A percentile compares a stretch with the other conserved stretches of the same genome.
Conservation (phyloP, 2,113 vertebrate species). For the Carassius auratus region DNA sequence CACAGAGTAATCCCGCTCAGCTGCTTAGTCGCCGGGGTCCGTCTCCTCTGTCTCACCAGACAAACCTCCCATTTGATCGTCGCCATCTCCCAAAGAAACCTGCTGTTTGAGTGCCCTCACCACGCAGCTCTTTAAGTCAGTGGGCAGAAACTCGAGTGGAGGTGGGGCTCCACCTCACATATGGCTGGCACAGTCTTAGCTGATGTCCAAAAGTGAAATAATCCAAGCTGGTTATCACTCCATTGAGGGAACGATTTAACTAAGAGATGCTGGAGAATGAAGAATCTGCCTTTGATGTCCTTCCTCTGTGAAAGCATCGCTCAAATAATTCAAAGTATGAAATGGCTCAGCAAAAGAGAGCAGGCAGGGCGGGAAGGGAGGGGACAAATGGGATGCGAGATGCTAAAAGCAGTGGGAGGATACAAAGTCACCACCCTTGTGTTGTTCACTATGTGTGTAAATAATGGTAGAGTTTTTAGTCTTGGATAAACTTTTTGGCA, state of each 20-base stretch:
- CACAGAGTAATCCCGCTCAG: slow-evolving; percentile 62
- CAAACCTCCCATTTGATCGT: slow-evolving; percentile 59
- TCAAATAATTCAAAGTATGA: slow-evolving; percentile 59
- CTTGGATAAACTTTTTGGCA: not conserved
- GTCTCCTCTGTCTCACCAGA: slow-evolving; percentile 57
- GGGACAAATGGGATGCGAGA: slow-evolving; percentile 28
- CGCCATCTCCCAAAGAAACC: slow-evolving; percentile 59
- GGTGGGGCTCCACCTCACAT: slow-evolving; percentile 21
- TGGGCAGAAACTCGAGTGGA: slow-evolving; percentile 24
- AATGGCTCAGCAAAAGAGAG: slow-evolving; percentile 23
- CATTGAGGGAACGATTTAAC: not conserved
- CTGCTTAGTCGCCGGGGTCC: slow-evolving; percentile 36
- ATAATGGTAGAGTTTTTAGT: not conserved
- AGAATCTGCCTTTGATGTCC: slow-evolving; percentile 16
- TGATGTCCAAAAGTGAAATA: not conserved
- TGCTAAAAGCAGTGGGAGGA: slow-evolving; percentile 48
- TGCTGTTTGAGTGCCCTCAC: slow-evolving; percentile 57
- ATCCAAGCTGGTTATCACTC: not conserved
- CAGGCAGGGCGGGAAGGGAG: not conserved
- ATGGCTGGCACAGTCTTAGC: slow-evolving; percentile 29
- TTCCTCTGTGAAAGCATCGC: slow-evolving; percentile 23
- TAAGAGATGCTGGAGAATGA: not conserved
- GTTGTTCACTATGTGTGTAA: not conserved
- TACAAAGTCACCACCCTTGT: not conserved
- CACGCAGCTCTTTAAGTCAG: slow-evolving; percentile 48